phyloP scores from a whole-genome alignment of 2,113 vertebrate genomes.

The Noctilio leporinus region DNA sequence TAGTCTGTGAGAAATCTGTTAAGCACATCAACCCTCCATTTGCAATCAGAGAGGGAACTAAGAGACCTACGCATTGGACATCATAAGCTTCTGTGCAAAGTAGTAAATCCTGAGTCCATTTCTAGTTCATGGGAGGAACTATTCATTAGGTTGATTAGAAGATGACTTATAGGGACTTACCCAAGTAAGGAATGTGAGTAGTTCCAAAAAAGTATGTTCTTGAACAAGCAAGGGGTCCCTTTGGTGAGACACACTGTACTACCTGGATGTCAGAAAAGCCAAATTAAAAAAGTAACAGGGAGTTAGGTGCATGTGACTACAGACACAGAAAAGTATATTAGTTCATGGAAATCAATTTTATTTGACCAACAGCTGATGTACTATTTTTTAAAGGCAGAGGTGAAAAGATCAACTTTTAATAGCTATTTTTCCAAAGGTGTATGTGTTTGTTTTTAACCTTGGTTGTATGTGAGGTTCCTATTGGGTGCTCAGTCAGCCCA shows the following conservation, averaged over 20 bases:
- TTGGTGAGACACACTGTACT: slow-evolving; percentile 93
- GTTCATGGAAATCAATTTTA: not conserved
- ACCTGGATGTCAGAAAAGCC: slow-evolving; percentile 78
- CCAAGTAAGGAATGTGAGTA: slow-evolving; percentile 90
- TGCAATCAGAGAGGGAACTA: not conserved
- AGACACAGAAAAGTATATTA: not conserved
- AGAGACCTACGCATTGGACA: not conserved
- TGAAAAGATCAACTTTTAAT: not conserved
- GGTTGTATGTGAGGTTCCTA: not conserved
- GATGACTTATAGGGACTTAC: slow-evolving; percentile 76
- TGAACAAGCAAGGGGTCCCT: slow-evolving; percentile 91
- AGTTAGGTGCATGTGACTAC: not conserved
- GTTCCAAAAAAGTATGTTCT: slow-evolving; percentile 96
- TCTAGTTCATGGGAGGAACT: not conserved
- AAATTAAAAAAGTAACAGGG: not conserved
- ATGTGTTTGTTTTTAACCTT: not conserved
- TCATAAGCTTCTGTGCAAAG: not conserved
- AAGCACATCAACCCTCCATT: not conserved
- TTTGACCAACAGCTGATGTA: slow-evolving; percentile 8
- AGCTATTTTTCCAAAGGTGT: not conserved
- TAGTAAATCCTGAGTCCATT: not conserved
- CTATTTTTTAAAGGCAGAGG: not conserved
- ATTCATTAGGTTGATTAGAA: not conserved
- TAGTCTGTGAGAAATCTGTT: not conserved
- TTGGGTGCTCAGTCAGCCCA: not conserved